Percentiles rank a stretch among this genome's conserved stretches.
Evolutionary conservation across 1,140 invertebrate species (phyloP).

Genomic region (Diabrotica undecimpunctata): DNA sequence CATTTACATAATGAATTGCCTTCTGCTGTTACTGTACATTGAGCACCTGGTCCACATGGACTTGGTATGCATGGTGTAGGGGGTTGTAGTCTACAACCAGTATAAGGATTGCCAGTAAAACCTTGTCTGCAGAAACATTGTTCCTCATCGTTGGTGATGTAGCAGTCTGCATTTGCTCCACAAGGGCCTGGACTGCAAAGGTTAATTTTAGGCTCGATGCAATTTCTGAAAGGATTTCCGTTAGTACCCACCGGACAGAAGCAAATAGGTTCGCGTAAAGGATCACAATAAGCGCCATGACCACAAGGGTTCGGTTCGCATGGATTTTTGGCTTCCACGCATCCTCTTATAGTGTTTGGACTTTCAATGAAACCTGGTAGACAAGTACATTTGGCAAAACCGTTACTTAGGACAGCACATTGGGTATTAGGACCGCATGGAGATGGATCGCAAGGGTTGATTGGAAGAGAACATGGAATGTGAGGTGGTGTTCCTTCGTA

Average conservation of each 20-base stretch:
- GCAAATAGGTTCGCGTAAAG: constrained; percentile 69
- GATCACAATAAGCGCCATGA: constrained; percentile 72
- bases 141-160: constrained; percentile 67
- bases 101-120: constrained; percentile 68
- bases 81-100: constrained; percentile 58
- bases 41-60: constrained; percentile 73
- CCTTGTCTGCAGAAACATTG: constrained; percentile 75
- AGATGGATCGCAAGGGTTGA: constrained; percentile 76
- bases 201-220: constrained; percentile 55
- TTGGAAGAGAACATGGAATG: constrained; percentile 61
- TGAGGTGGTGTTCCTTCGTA: constrained; percentile 81
- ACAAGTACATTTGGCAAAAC: constrained; percentile 84
- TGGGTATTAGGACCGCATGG: constrained; percentile 86
- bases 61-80: constrained; percentile 66
- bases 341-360: constrained; percentile 82
- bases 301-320: constrained; percentile 83
- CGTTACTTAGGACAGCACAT: constrained; percentile 74
- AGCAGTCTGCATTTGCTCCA: constrained; percentile 77
- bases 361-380: constrained; percentile 78
- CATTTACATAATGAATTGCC: constrained; percentile 73
- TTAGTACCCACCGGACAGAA: constrained; percentile 71
- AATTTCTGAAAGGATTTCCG: constrained; percentile 76
- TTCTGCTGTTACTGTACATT: constrained; percentile 63
- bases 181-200: constrained; percentile 76
- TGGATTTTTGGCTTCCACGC: constrained; percentile 69